Base-by-base conservation (phyloP, 2,888 invertebrate genomes). In the Omphaloscelis lunosa region DNA sequence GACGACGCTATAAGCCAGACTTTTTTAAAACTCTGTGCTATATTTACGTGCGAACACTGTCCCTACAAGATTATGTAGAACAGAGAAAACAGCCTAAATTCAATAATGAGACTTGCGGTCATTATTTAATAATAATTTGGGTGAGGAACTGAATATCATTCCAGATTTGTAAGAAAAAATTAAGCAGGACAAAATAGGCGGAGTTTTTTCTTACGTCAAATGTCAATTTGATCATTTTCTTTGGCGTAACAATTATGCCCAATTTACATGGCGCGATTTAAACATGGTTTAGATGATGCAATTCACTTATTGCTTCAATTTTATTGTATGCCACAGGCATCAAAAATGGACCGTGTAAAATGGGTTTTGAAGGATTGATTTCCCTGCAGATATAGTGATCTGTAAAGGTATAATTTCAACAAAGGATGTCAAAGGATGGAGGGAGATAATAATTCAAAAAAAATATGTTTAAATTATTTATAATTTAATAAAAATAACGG, bases 401-500 rank as follows among this genome's bases (percentile, higher is more conserved):
- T 39, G 63, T 39, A 39, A 65, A 27, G 20, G 66, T 68, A 20
- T 39, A 63, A 39, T 39, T 39, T 20, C 20, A n/a, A 39, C 4
- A n/a, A 39, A 20, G n/a, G 8, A 41, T 9, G 5, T n/a, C 11
- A n/a, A 34, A 34, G 63, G 34, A 34, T 7, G 17, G 17, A 3
- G 17, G 68, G 68, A 2, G 34, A 59, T 12, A 59, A 61, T 65
- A 67, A 80, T 63, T 29, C 0, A 53, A 69, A 74, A 82, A 59
- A 59, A 27, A 20, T 12, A 61, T 39, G 2, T 59, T 59, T 59
- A 59, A 71, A 83, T 84, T 84, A 86, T 68, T 68, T 72, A 72
- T 86, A 85, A 88, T 88, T 81, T 88, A 77, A 82, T 84, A 69
- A 80, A 87, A 88, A 82, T 61, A 74, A 63, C 70, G 83, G 70